These are phyloP conservation scores for Cryptocheilus praepositus DNA, from an alignment of 2,888 invertebrate genomes.

Conservation along the genomic window DNA sequence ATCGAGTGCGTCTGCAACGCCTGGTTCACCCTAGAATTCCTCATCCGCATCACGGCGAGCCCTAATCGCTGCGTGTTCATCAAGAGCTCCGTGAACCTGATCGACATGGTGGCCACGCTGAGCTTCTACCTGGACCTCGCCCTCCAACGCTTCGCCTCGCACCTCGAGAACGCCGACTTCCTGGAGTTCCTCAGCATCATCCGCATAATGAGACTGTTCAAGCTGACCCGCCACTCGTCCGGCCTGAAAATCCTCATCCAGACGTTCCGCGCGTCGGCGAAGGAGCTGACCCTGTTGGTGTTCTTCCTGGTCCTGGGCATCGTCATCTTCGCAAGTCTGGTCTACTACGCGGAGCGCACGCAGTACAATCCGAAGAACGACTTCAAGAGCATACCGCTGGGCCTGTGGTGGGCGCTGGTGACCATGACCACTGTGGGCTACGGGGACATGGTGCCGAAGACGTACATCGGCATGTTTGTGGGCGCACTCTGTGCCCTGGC, in stretches of 20 bases:
- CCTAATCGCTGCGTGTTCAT: slow-evolving; percentile 96
- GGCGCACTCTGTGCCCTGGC: slow-evolving; percentile 98
- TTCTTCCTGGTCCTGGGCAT: slow-evolving; percentile 99
- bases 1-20: slow-evolving; percentile 99
- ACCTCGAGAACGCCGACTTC: slow-evolving; percentile 95
- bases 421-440: slow-evolving; percentile 99
- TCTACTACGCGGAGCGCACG: slow-evolving; percentile 98
- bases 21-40: slow-evolving; percentile 99
- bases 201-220: slow-evolving; percentile 97
- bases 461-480: slow-evolving; percentile 98
- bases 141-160: slow-evolving; percentile 91
- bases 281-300: slow-evolving; percentile 95
- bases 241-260: slow-evolving; percentile 99
- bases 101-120: slow-evolving; percentile 98
- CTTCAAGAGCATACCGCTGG: slow-evolving; percentile 98
- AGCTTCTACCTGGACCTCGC: slow-evolving; percentile 98
- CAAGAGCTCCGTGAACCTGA: slow-evolving; percentile 97
- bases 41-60: slow-evolving; percentile 93
- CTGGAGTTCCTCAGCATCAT: slow-evolving; percentile 98
- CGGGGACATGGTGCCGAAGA: slow-evolving; percentile 99
- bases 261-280: slow-evolving; percentile 97
- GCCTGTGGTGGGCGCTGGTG: slow-evolving; percentile 99
- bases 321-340: slow-evolving; percentile 95
- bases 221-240: slow-evolving; percentile 96
- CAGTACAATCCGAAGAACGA: slow-evolving; percentile 97